Conservation (phyloP, 2,113 vertebrate genomes). For the Leucosticte australis region DNA sequence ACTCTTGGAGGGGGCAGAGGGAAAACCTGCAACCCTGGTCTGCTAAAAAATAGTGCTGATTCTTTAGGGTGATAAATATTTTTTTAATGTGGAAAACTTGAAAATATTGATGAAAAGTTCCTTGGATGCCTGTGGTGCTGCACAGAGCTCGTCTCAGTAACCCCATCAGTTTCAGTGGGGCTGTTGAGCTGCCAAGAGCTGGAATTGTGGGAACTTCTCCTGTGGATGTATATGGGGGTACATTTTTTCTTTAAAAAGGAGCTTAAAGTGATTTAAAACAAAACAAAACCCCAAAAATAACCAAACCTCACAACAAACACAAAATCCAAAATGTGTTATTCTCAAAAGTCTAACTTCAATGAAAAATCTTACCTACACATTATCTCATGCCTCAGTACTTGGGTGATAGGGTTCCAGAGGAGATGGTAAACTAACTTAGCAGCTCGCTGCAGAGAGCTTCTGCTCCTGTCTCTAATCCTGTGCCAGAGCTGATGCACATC, state of each 20-base stretch:
- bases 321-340: background rate
- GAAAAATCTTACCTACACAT: background rate
- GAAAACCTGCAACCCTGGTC: background rate
- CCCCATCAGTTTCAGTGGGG: background rate
- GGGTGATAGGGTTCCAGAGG: background rate
- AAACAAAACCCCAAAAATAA: accelerated
- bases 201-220: background rate
- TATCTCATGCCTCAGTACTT: background rate
- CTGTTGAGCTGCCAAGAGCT: background rate
- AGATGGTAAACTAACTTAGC: background rate
- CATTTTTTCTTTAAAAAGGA: background rate
- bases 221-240: accelerated
- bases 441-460: background rate
- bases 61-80: background rate
- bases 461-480: background rate
- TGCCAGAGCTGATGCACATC: background rate
- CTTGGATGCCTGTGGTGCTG: background rate
- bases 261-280: background rate
- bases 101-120: background rate
- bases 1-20: accelerated
- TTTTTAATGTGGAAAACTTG: background rate
- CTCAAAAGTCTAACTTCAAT: background rate
- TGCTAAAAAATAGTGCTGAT: background rate
- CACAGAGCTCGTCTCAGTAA: accelerated
- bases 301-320: background rate